phyloP scores from a whole-genome alignment of 2,888 invertebrate genomes.

The Augochlorella aurata region DNA sequence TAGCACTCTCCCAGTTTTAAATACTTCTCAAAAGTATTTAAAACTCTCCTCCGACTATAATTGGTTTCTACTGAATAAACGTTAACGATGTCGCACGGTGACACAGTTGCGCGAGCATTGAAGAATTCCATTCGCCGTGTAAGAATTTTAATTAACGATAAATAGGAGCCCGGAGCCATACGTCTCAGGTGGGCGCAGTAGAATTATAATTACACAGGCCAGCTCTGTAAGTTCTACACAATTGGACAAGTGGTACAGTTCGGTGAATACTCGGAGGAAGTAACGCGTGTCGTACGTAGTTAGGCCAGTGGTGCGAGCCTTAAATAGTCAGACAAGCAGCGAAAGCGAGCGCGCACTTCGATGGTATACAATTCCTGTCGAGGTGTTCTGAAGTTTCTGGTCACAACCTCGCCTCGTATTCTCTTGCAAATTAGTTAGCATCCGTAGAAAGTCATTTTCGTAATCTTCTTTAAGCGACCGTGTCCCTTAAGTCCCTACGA shows the following conservation, averaged over 20 bases:
- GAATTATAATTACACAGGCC: background rate
- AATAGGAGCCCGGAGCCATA: background rate
- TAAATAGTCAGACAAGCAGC: background rate
- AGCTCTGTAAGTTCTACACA: background rate
- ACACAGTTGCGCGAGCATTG: background rate
- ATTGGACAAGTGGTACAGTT: background rate
- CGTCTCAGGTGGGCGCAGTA: background rate
- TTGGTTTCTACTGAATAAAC: no score
- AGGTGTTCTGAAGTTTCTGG: background rate
- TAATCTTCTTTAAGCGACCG: background rate
- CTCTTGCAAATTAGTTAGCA: conserved; percentile 2
- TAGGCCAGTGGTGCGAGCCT: background rate
- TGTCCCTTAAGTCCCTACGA: background rate
- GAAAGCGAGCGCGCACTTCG: background rate
- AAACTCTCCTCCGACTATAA: no score
- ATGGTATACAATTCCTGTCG: background rate
- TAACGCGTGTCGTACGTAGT: background rate
- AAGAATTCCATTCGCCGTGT: background rate
- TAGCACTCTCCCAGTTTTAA: no score
- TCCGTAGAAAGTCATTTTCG: conserved; percentile 4
- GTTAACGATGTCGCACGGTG: no score
- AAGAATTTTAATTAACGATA: background rate
- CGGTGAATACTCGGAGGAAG: background rate
- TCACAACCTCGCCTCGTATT: background rate
- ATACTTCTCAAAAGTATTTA: no score